Conservation (phyloP, 53 echinoderm and acorn worm species). For the Antedon mediterranea region DNA sequence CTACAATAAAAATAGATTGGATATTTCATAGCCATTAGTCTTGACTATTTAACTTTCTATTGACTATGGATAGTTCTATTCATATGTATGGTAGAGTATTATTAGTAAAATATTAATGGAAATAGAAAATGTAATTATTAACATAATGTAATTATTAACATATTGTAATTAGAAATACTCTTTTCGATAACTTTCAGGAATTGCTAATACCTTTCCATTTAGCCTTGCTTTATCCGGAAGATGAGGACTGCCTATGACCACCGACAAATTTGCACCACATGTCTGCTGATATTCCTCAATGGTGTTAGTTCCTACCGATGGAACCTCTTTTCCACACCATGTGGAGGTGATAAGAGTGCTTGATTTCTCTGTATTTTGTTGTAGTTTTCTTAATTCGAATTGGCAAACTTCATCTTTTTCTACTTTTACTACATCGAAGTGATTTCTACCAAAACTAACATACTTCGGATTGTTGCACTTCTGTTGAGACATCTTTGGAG, state of each 20-base stretch:
- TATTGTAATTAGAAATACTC: too few species aligned
- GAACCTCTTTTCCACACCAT: constrained; percentile 67
- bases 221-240: constrained; percentile 50
- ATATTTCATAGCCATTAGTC: too few species aligned
- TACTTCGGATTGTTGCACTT: constrained; percentile 38
- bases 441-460: constrained; percentile 60
- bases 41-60: too few species aligned
- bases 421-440: constrained; percentile 14
- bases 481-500: constrained; percentile 50
- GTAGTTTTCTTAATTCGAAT: constrained; percentile 15
- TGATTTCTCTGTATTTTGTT: constrained; percentile 11
- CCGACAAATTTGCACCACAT: constrained; percentile 17
- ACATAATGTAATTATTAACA: too few species aligned
- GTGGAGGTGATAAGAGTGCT: constrained; percentile 58
- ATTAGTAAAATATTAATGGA: too few species aligned
- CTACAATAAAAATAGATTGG: too few species aligned
- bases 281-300: constrained; percentile 36
- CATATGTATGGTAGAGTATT: too few species aligned
- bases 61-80: too few species aligned
- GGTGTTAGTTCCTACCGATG: constrained; percentile 33
- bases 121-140: too few species aligned
- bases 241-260: constrained; percentile 72
- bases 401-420: constrained; percentile 15
- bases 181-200: too few species aligned
- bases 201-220: constrained; percentile 64